Evolutionary conservation across 2,888 invertebrate species (phyloP).

Genomic region (Drosophila ustulata): DNA sequence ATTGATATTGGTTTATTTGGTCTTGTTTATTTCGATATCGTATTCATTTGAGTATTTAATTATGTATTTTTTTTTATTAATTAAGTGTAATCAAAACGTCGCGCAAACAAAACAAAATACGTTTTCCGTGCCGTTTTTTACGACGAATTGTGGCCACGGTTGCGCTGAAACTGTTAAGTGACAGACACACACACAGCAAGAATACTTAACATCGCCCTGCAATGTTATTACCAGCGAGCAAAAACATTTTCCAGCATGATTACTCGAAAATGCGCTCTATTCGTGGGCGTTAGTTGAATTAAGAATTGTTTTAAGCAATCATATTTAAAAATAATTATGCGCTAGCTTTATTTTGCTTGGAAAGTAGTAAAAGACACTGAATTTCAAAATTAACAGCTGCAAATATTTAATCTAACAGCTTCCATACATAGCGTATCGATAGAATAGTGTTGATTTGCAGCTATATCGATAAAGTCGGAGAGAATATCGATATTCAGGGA

Average conservation of each 20-base stretch:
- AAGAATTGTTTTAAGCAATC: not conserved
- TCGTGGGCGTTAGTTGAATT: not conserved
- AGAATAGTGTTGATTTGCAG: not conserved
- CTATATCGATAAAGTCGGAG: not conserved
- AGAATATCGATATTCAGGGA: not conserved
- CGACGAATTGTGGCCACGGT: constrained; percentile 38
- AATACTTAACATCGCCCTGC: constrained; percentile 16
- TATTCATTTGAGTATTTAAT: constrained; percentile 43
- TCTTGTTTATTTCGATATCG: constrained; percentile 40
- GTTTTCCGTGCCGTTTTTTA: constrained; percentile 32
- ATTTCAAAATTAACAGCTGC: constrained; percentile 23
- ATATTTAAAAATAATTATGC: not conserved
- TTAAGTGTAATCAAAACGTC: constrained; percentile 49
- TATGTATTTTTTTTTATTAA: constrained; percentile 49
- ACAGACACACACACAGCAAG: constrained; percentile 17
- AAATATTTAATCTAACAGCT: not conserved
- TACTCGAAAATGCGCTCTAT: not conserved
- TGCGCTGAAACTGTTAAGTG: constrained; percentile 38
- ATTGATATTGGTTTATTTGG: constrained; percentile 19
- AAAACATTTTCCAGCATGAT: not conserved
- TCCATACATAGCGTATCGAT: not conserved
- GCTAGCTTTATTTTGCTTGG: not conserved
- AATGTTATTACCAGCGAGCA: constrained; percentile 28
- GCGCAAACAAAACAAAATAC: constrained; percentile 36
- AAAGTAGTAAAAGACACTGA: not conserved